phyloP scores from a whole-genome alignment of 2,888 invertebrate species.

The Malthinus flaveolus region DNA sequence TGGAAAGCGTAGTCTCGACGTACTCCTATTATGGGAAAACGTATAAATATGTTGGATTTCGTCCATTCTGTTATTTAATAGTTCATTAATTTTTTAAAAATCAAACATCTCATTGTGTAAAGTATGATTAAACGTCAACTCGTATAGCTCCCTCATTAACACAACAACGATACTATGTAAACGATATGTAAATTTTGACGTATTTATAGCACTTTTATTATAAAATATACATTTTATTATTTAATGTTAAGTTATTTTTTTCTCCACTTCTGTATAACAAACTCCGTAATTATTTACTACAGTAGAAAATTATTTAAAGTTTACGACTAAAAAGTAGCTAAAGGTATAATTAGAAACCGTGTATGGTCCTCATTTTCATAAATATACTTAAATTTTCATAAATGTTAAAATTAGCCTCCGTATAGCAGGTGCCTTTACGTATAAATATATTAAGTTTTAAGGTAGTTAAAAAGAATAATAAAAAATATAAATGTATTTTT shows the following conservation, averaged over 20 bases:
- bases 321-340: conserved; percentile 20
- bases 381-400: conserved; percentile 23
- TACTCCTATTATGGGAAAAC: too few species aligned
- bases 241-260: background rate
- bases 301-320: conserved; percentile 15
- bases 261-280: too few species aligned
- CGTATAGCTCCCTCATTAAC: too few species aligned
- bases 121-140: too few species aligned
- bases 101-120: too few species aligned
- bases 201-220: conserved; percentile 22
- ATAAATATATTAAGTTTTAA: too few species aligned
- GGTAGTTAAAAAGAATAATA: too few species aligned
- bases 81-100: too few species aligned
- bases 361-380: conserved; percentile 19
- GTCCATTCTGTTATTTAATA: too few species aligned
- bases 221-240: conserved; percentile 20
- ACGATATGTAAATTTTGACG: conserved; percentile 21
- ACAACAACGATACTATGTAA: background rate
- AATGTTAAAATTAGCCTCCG: conserved; percentile 20
- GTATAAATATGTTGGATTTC: too few species aligned
- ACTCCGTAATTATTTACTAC: conserved; percentile 9
- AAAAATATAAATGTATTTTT: too few species aligned
- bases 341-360: conserved; percentile 21
- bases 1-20: too few species aligned
- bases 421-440: background rate